Evolutionary conservation across 2,113 vertebrate genomes (phyloP), one percentile per base, ranked within the genome.

Genomic region (Solenodon paradoxus): DNA sequence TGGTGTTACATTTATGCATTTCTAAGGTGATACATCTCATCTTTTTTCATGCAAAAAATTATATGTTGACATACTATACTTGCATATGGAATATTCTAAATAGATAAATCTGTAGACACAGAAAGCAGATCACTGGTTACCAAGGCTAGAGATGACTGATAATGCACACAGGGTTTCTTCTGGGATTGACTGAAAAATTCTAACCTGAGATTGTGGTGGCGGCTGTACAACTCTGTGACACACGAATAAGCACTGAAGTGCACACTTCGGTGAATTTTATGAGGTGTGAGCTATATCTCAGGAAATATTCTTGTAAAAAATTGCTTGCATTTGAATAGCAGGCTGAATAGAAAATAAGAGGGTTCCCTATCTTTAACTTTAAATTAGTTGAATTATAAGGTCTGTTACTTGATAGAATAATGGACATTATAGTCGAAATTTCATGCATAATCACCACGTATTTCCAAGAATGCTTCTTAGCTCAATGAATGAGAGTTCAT

Each of bases 331-430:
- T 90, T 19, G 3, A 85, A 13, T n/a, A 13, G 35, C 10, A 93
- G 57, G 40, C 9, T 90, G 74, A 78, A 75, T 30, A 92, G 84
- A 86, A 74, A 77, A 69, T 75, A n/a, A 69, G 82, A 87, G n/a
- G 74, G 38, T 63, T 75, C 49, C 5, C 38, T 40, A 92, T 53
- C 71, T 85, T 71, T 51, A 95, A 92, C 45, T 93, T 96, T 24
- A 42, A 85, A 68, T 55, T 72, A 51, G 30, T 68, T 64, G n/a
- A 86, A 83, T 92, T 92, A 22, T 66, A 64, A 84, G 24, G 53
- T 38, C 26, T 68, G 81, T 96, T 66, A 71, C 24, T 85, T 78
- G 7, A 53, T 49, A 95, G 92, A 89, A 77, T 17, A 66, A 92
- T 63, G 30, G 59, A 40, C 16, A 64, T 40, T 9, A 10, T 13